Conservation (phyloP, 2,797 vertebrate genomes). For the Acrossocheilus fasciatus region DNA sequence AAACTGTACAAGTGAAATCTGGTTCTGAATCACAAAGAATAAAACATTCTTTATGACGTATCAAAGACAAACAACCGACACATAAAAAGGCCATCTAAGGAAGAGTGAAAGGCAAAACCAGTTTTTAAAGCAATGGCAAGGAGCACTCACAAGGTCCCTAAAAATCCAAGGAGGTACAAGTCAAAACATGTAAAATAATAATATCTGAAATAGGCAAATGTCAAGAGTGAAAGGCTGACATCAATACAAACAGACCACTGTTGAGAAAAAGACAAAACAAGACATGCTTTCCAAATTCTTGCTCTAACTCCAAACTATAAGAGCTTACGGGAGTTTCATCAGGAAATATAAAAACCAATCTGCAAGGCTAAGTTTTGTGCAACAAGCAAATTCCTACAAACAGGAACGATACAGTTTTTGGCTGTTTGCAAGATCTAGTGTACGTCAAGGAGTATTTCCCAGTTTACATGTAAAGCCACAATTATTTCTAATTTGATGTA, state of each 20-base stretch:
- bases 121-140: slow-evolving; percentile 57
- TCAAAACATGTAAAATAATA: slow-evolving; percentile 47
- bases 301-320: slow-evolving; percentile 48
- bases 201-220: slow-evolving; percentile 45
- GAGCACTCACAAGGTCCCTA: slow-evolving; percentile 41
- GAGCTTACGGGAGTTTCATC: slow-evolving; percentile 31
- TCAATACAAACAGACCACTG: slow-evolving; percentile 39
- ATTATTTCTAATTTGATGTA: background rate
- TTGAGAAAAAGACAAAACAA: slow-evolving; percentile 38
- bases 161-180: slow-evolving; percentile 39
- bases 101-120: slow-evolving; percentile 58
- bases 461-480: slow-evolving; percentile 4
- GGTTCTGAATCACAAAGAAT: slow-evolving; percentile 69
- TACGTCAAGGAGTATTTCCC: background rate
- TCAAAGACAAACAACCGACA: slow-evolving; percentile 63
- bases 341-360: slow-evolving; percentile 31
- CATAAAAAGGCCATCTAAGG: slow-evolving; percentile 64
- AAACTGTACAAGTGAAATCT: slow-evolving; percentile 61
- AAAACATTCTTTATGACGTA: slow-evolving; percentile 55
- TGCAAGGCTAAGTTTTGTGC: slow-evolving; percentile 24
- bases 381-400: slow-evolving; percentile 36
- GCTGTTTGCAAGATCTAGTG: slow-evolving; percentile 24
- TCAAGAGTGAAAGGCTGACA: slow-evolving; percentile 28
- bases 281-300: slow-evolving; percentile 48
- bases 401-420: slow-evolving; percentile 18